These are phyloP conservation scores for Odontesthes bonariensis DNA, from an alignment of 2,113 vertebrate genomes.

Conservation along the genomic window DNA sequence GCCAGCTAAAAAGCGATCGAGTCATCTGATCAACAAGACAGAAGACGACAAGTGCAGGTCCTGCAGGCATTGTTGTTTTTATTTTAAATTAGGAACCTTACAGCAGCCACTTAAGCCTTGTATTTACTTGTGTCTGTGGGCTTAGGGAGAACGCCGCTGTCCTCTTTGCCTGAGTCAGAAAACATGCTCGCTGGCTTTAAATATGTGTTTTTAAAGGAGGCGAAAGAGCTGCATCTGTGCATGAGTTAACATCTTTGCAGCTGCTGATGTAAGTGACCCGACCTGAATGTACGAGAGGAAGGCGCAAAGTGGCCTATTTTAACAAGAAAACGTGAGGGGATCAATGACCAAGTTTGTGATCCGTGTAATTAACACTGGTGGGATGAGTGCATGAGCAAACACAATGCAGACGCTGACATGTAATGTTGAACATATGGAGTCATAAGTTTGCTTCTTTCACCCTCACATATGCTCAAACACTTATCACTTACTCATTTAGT, in stretches of 20 bases:
- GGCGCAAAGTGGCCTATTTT: slow-evolving; percentile 48
- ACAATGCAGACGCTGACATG: slow-evolving; percentile 68
- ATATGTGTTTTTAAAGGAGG: background rate
- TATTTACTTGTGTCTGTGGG: slow-evolving; percentile 9
- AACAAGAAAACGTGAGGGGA: slow-evolving; percentile 54
- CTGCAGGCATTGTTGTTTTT: slow-evolving; percentile 44
- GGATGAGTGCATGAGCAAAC: slow-evolving; percentile 55
- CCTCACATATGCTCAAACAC: slow-evolving; percentile 32
- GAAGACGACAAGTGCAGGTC: slow-evolving; percentile 31
- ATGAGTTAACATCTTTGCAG: slow-evolving; percentile 44
- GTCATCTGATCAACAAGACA: slow-evolving; percentile 53
- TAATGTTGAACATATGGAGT: slow-evolving; percentile 73
- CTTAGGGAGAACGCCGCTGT: slow-evolving; percentile 33
- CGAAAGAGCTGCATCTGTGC: background rate
- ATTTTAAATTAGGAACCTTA: slow-evolving; percentile 41
- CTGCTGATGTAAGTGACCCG: slow-evolving; percentile 57
- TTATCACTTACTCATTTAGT: slow-evolving; percentile 23
- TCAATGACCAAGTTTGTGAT: slow-evolving; percentile 67
- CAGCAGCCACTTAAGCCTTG: slow-evolving; percentile 24
- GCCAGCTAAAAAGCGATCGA: slow-evolving; percentile 40
- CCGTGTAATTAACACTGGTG: slow-evolving; percentile 73
- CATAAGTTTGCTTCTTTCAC: slow-evolving; percentile 34
- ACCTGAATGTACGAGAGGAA: slow-evolving; percentile 27
- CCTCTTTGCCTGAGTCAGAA: slow-evolving; percentile 37
- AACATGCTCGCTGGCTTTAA: slow-evolving; percentile 17